A percentile compares a stretch with the other conserved stretches of the same genome.
Evolutionary conservation across 2,888 invertebrate species (phyloP).

Genomic region (Campaea margaritaria): DNA sequence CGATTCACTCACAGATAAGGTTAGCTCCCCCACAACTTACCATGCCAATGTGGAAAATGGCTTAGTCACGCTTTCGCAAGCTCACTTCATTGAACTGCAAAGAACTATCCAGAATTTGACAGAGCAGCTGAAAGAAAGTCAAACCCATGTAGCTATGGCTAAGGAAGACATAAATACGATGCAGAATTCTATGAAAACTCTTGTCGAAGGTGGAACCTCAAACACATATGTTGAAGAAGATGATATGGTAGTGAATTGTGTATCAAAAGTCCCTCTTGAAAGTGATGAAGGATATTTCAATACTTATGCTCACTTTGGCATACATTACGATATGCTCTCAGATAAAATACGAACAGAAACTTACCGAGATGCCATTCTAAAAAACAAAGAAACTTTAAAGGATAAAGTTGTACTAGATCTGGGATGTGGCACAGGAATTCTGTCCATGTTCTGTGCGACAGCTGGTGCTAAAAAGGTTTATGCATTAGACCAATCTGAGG

Average conservation of each 20-base stretch:
- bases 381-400: constrained; percentile 88
- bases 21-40: constrained; percentile 75
- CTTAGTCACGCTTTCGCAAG: constrained; percentile 85
- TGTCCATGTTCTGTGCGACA: constrained; percentile 98
- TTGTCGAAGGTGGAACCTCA: constrained; percentile 74
- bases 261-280: constrained; percentile 81
- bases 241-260: constrained; percentile 62
- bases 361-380: constrained; percentile 93
- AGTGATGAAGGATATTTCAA: constrained; percentile 92
- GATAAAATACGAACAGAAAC: constrained; percentile 94
- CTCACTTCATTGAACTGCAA: constrained; percentile 86
- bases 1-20: constrained; percentile 71
- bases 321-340: constrained; percentile 97
- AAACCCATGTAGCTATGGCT: constrained; percentile 85
- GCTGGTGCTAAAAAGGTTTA: constrained; percentile 96
- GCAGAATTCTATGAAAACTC: constrained; percentile 84
- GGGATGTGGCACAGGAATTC: constrained; percentile 98
- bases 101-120: constrained; percentile 84
- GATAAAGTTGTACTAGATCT: constrained; percentile 96
- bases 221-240: constrained; percentile 47
- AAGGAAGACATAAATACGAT: constrained; percentile 86
- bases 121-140: constrained; percentile 86
- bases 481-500: constrained; percentile 98
- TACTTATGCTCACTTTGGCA: constrained; percentile 95
- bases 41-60: constrained; percentile 87